A percentile compares a stretch with the other conserved stretches of the same genome.
phyloP scores from a whole-genome alignment of 2,113 vertebrate genomes.

The Sterna hirundo region DNA sequence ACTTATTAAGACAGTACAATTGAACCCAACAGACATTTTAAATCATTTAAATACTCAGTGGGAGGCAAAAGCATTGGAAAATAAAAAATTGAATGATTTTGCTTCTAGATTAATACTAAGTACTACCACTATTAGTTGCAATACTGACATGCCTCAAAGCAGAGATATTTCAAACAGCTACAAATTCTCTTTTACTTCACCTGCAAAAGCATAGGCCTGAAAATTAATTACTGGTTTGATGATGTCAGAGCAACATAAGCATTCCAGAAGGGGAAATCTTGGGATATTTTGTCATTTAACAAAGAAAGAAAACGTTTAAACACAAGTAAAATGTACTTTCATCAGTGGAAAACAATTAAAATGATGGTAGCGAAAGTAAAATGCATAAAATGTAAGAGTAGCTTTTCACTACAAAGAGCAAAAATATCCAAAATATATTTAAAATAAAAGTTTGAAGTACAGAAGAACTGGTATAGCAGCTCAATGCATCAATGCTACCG shows the following conservation, averaged over 20 bases:
- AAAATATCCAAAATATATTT: background rate
- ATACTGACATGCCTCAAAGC: conserved; percentile 40
- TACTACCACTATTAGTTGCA: conserved; percentile 39
- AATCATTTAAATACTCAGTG: conserved; percentile 61
- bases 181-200: conserved; percentile 33
- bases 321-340: background rate
- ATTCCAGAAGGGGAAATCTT: background rate
- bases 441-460: background rate
- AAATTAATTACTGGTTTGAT: conserved; percentile 40
- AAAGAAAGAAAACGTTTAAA: background rate
- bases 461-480: background rate
- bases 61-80: conserved; percentile 57
- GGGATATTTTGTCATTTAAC: background rate
- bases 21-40: conserved; percentile 65
- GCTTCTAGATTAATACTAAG: conserved; percentile 67
- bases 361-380: background rate
- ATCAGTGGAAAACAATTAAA: background rate
- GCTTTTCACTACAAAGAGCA: background rate
- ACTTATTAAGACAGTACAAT: conserved; percentile 69
- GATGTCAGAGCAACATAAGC: background rate
- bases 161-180: conserved; percentile 31
- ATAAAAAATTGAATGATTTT: conserved; percentile 66
- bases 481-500: background rate
- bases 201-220: background rate
- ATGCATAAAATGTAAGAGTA: background rate